Conservation (phyloP, 2,113 vertebrate genomes). For the Cyprinodon variegatus region DNA sequence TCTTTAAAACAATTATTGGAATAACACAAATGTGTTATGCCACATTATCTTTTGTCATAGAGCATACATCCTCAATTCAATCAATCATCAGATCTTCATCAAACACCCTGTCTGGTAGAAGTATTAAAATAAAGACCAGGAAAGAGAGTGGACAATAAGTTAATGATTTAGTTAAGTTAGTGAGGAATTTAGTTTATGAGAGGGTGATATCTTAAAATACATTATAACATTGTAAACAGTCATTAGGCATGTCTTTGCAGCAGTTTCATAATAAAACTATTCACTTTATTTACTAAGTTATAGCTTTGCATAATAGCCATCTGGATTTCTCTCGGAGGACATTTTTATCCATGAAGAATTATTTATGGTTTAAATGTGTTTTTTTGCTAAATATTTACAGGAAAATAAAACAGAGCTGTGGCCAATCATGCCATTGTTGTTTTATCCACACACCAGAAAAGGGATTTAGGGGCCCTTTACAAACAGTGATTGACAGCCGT, state of each 20-base stretch:
- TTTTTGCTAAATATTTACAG: constrained; percentile 39
- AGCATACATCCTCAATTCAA: too few species aligned
- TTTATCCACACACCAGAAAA: constrained; percentile 52
- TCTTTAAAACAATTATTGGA: neutral
- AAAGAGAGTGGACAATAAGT: neutral
- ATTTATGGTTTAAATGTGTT: constrained; percentile 42
- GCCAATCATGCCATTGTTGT: constrained; percentile 49
- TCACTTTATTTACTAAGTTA: neutral
- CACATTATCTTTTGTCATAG: neutral
- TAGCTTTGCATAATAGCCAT: constrained; percentile 1
- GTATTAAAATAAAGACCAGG: neutral
- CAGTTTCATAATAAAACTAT: constrained; percentile 3
- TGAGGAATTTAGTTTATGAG: neutral
- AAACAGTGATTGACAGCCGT: constrained; percentile 77
- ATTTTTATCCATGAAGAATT: constrained; percentile 26
- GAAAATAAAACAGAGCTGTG: constrained; percentile 35
- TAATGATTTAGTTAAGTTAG: neutral
- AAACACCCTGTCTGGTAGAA: neutral
- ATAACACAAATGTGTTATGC: neutral
- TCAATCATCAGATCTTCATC: neutral
- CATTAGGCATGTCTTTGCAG: constrained; percentile 22
- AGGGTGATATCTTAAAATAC: neutral
- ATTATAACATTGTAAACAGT: constrained; percentile 22
- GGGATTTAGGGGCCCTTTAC: constrained; percentile 58
- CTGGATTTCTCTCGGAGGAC: constrained; percentile 16